Conservation (phyloP, 2,797 vertebrate species). For the Avahi laniger region DNA sequence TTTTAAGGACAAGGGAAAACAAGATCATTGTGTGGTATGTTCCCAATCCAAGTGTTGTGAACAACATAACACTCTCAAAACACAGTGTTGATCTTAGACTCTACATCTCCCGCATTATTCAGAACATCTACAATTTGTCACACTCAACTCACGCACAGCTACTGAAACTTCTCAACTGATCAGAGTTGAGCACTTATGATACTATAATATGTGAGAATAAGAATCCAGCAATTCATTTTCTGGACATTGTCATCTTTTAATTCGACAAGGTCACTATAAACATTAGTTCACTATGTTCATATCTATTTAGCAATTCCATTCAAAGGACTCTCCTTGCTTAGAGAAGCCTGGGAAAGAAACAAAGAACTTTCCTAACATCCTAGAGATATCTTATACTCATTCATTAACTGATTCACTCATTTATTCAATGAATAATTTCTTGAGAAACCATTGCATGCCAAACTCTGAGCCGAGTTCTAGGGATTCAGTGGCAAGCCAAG, state of each 20-base stretch:
- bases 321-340: neutral
- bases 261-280: neutral
- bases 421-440: conserved; percentile 21
- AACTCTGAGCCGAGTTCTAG: neutral
- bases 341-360: neutral
- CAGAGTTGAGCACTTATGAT: neutral
- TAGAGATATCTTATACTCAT: neutral
- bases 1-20: neutral
- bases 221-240: neutral
- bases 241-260: neutral
- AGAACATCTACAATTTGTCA: neutral
- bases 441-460: neutral
- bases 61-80: neutral
- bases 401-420: neutral
- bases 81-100: neutral
- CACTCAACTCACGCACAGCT: neutral
- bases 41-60: neutral
- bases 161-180: neutral
- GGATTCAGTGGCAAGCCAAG: neutral
- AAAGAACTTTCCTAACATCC: neutral
- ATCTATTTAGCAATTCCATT: neutral
- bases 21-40: neutral
- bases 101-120: neutral
- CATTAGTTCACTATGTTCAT: neutral
- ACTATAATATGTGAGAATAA: neutral